A percentile compares a stretch with the other conserved stretches of the same genome.
Evolutionary conservation across 2,888 invertebrate genomes (phyloP).

Genomic region (Ctena decussata): DNA sequence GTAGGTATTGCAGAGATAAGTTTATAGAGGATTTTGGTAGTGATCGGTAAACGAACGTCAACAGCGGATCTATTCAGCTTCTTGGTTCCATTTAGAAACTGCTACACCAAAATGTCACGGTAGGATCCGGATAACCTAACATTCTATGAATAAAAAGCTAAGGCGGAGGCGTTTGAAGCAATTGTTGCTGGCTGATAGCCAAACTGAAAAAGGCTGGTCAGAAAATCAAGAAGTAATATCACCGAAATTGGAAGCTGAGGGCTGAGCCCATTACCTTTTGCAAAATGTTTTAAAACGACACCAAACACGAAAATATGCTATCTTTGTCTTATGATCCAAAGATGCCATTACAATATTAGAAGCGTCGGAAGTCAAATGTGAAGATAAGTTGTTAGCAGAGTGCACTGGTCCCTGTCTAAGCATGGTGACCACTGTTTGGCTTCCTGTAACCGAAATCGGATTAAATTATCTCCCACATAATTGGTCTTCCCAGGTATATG

Average conservation of each 20-base stretch:
- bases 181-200: not conserved
- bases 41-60: not conserved
- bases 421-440: not conserved
- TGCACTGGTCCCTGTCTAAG: not conserved
- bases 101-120: not conserved
- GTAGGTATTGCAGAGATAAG: not conserved
- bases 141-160: not conserved
- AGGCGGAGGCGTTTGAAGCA: not conserved
- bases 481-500: not conserved
- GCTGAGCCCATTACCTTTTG: not conserved
- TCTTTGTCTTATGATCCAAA: not conserved
- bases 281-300: not conserved
- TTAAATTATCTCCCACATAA: not conserved
- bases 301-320: not conserved
- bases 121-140: not conserved
- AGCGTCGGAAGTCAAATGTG: not conserved
- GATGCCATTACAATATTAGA: not conserved
- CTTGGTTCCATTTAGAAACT: not conserved
- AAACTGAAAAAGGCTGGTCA: not conserved
- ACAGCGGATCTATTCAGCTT: not conserved
- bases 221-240: not conserved
- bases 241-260: not conserved
- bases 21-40: not conserved
- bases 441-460: not conserved
- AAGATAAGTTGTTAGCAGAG: not conserved